These are phyloP conservation scores for Lampropteryx suffumata DNA, from an alignment of 2,888 invertebrate species.

Conservation along the genomic window DNA sequence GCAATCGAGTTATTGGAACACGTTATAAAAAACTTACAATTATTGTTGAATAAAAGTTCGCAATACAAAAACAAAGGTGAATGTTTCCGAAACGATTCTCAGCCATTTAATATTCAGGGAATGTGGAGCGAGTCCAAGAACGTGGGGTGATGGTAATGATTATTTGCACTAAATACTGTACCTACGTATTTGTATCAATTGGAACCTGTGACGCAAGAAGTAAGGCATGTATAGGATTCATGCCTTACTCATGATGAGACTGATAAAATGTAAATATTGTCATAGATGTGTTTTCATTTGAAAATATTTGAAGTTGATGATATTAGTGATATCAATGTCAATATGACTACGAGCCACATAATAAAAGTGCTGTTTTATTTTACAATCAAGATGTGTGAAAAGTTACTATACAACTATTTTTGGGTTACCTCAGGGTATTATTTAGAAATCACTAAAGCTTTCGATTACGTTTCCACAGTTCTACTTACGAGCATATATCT, in stretches of 20 bases:
- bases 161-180: slow-evolving; percentile 25
- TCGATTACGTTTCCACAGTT: slow-evolving; percentile 11
- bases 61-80: slow-evolving; percentile 20
- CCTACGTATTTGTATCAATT: slow-evolving; percentile 26
- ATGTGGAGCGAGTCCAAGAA: slow-evolving; percentile 46
- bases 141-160: slow-evolving; percentile 32
- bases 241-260: slow-evolving; percentile 29
- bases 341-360: not conserved
- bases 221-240: too few relatives aligned
- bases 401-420: too few relatives aligned
- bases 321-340: too few relatives aligned
- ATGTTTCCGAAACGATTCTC: slow-evolving; percentile 21
- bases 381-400: not conserved
- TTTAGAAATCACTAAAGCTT: slow-evolving; percentile 6
- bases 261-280: slow-evolving; percentile 29
- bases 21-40: not conserved
- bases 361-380: not conserved
- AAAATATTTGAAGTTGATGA: slow-evolving; percentile 18
- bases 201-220: slow-evolving; percentile 38
- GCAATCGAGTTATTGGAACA: slow-evolving; percentile 17
- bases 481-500: slow-evolving; percentile 22
- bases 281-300: slow-evolving; percentile 13
- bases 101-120: slow-evolving; percentile 28
- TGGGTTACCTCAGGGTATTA: slow-evolving; percentile 10
- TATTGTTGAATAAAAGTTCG: not conserved